A percentile compares a stretch with the other conserved stretches of the same genome.
Evolutionary conservation across 1,140 invertebrate species (phyloP).

Genomic region (Drosophila biarmipes): DNA sequence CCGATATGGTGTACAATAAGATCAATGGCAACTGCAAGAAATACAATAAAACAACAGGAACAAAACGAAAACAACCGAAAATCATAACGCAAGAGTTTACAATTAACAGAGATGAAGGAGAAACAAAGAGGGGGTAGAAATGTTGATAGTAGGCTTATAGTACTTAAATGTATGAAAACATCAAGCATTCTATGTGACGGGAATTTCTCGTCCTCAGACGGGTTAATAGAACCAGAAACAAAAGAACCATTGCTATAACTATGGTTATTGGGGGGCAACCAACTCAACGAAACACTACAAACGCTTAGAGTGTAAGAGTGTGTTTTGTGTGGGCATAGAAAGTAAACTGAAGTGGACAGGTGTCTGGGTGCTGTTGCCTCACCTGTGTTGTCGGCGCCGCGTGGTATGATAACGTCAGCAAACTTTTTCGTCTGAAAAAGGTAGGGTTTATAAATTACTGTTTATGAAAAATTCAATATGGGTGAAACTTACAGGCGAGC

Average conservation of each 20-base stretch:
- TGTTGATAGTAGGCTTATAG: conserved; percentile 35
- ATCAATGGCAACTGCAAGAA: conserved; percentile 98
- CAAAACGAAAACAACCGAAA: conserved; percentile 61
- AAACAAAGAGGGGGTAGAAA: conserved; percentile 14
- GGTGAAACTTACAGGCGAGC: conserved; percentile 92
- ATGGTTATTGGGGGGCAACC: conserved; percentile 34
- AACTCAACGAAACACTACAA: conserved; percentile 59
- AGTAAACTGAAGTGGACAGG: conserved; percentile 27
- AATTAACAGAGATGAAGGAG: conserved; percentile 26
- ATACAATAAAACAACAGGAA: conserved; percentile 81
- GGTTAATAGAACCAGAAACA: conserved; percentile 52
- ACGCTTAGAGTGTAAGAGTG: conserved; percentile 35
- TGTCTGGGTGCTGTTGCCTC: conserved; percentile 74
- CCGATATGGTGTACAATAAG: conserved; percentile 99
- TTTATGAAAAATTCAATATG: not conserved
- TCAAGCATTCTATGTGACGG: conserved; percentile 62
- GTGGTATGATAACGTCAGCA: conserved; percentile 99
- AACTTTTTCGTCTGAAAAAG: conserved; percentile 97
- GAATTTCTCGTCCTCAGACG: conserved; percentile 20
- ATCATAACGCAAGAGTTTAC: conserved; percentile 26
- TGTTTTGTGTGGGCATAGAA: conserved; percentile 27
- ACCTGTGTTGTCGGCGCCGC: conserved; percentile 98
- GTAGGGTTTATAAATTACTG: not conserved
- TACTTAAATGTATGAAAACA: conserved; percentile 35
- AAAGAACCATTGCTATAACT: conserved; percentile 42